phyloP scores from a whole-genome alignment of 1,140 invertebrate species.

The Phortica variegata region DNA sequence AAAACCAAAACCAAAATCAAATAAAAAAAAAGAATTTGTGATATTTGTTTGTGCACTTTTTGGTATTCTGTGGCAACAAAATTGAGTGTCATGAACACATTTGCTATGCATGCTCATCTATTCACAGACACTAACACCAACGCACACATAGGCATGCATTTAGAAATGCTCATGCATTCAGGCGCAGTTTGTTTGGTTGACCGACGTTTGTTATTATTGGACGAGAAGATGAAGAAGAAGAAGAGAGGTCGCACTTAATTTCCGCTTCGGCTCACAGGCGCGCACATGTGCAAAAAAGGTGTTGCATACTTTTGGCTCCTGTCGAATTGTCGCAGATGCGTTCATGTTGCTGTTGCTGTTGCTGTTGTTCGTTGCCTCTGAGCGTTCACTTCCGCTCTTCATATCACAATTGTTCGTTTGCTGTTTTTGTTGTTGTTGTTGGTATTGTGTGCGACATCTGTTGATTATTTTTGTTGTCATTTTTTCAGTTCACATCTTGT shows the following conservation, averaged over 20 bases:
- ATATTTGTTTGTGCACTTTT: too few relatives aligned
- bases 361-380: conserved; percentile 38
- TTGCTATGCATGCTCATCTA: too few relatives aligned
- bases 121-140: too few relatives aligned
- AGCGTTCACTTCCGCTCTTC: conserved; percentile 53
- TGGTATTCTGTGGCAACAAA: too few relatives aligned
- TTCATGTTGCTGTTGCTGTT: conserved; percentile 38
- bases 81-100: too few relatives aligned
- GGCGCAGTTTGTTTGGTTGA: too few relatives aligned
- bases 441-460: conserved; percentile 35
- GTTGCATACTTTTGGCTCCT: conserved; percentile 43
- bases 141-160: too few relatives aligned
- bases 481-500: conserved; percentile 25
- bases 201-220: too few relatives aligned
- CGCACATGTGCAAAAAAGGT: conserved; percentile 13
- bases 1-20: too few relatives aligned
- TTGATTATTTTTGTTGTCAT: conserved; percentile 43
- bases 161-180: too few relatives aligned
- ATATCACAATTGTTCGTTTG: conserved; percentile 26
- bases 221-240: too few relatives aligned
- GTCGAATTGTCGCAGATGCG: conserved; percentile 10
- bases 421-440: conserved; percentile 25
- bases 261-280: conserved; percentile 33
- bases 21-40: too few relatives aligned
- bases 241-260: conserved; percentile 53